Evolutionary conservation across 1,140 invertebrate genomes (phyloP).

Genomic region (Phenacoccus solenopsis): DNA sequence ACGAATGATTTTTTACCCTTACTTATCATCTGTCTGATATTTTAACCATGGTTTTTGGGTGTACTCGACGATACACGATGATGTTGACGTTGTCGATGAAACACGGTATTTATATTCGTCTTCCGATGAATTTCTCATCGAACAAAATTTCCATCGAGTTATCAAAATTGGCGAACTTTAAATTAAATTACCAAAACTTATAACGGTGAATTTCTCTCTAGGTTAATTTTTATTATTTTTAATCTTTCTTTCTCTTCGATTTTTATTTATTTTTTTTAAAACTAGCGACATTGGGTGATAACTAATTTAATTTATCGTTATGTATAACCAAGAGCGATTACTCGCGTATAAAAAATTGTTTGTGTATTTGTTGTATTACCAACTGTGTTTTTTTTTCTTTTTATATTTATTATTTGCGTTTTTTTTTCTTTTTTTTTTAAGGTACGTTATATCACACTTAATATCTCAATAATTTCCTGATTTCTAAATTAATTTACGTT

Average conservation of each 20-base stretch:
- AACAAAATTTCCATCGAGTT: neutral
- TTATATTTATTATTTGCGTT: neutral
- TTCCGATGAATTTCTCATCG: neutral
- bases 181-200: slow-evolving; percentile 3
- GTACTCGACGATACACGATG: too few species aligned
- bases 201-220: neutral
- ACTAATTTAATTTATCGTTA: slow-evolving; percentile 3
- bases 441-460: neutral
- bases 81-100: too few species aligned
- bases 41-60: too few species aligned
- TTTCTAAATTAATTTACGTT: neutral
- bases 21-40: too few species aligned
- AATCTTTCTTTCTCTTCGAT: neutral
- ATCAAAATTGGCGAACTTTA: neutral
- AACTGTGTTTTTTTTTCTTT: neutral
- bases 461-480: neutral
- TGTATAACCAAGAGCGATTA: neutral
- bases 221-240: neutral
- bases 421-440: neutral
- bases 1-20: too few species aligned
- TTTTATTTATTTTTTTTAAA: neutral
- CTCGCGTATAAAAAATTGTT: neutral
- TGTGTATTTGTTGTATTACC: neutral
- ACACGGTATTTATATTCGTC: too few species aligned
- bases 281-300: neutral